Evolutionary conservation across 1,140 invertebrate species (phyloP).

Genomic region (Diploscapter pachys): DNA sequence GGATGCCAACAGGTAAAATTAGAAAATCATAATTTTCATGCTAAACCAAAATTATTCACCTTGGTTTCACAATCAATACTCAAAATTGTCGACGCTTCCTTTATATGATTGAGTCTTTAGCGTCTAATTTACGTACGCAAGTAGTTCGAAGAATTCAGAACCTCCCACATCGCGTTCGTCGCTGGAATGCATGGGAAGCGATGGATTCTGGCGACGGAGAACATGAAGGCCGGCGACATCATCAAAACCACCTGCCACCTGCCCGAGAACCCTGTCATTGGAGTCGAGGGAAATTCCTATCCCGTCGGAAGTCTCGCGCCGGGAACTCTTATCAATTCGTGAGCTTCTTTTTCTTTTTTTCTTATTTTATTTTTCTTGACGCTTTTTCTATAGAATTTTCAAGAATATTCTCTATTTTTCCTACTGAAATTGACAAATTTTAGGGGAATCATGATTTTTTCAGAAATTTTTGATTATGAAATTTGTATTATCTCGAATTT

Average conservation of each 20-base stretch:
- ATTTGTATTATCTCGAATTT: neutral
- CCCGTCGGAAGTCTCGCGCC: conserved; percentile 84
- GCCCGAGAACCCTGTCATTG: conserved; percentile 71
- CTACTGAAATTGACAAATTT: neutral
- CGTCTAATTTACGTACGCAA: too few species aligned
- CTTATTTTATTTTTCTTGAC: neutral
- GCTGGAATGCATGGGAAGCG: conserved; percentile 60
- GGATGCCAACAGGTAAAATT: conserved; percentile 7
- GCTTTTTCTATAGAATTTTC: neutral
- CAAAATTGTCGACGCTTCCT: too few species aligned
- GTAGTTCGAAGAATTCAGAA: conserved; percentile 33
- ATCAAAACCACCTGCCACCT: conserved; percentile 79
- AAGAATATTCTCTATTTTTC: neutral
- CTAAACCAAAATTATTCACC: conserved; percentile 38
- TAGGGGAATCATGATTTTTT: neutral
- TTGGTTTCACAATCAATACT: conserved; percentile 45
- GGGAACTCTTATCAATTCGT: conserved; percentile 76
- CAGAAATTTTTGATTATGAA: too few species aligned
- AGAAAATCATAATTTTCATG: neutral
- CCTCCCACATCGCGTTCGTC: conserved; percentile 61
- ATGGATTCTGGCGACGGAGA: conserved; percentile 63
- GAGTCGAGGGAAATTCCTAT: conserved; percentile 82
- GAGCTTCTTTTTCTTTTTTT: neutral
- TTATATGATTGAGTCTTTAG: too few species aligned
- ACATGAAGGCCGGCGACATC: conserved; percentile 80